Evolutionary conservation across 2,888 invertebrate genomes (phyloP).

Genomic region (Nowickia ferox): DNA sequence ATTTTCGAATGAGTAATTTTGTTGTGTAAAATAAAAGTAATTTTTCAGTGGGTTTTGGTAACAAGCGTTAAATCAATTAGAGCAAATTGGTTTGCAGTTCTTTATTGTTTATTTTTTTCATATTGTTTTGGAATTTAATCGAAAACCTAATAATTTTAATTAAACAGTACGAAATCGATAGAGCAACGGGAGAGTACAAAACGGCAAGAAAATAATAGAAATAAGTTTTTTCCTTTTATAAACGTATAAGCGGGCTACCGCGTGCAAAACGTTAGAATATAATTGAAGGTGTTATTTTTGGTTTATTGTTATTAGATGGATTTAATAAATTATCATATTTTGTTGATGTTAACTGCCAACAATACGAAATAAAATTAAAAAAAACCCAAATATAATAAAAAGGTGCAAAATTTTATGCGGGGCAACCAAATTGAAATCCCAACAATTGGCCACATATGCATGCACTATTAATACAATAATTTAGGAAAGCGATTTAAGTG

Average conservation of each 20-base stretch:
- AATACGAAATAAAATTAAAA: not conserved
- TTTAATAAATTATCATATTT: conserved; percentile 55
- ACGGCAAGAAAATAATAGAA: conserved; percentile 28
- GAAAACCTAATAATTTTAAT: conserved; percentile 25
- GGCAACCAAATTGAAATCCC: not conserved
- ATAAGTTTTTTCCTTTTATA: not conserved
- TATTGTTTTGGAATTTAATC: conserved; percentile 11
- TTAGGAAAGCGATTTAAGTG: not conserved
- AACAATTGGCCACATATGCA: not conserved
- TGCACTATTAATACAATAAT: not conserved
- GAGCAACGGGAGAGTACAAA: conserved; percentile 63
- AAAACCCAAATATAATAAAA: not conserved
- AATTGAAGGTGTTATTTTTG: conserved; percentile 22
- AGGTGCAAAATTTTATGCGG: not conserved
- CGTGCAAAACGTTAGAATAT: conserved; percentile 33
- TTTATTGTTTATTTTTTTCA: not conserved
- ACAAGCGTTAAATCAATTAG: conserved; percentile 31
- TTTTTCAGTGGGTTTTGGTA: conserved; percentile 25
- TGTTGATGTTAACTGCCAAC: conserved; percentile 15
- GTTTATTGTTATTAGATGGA: conserved; percentile 16
- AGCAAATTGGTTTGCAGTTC: conserved; percentile 6
- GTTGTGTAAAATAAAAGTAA: not conserved
- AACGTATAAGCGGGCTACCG: conserved; percentile 21
- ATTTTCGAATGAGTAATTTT: not conserved
- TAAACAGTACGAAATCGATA: conserved; percentile 70